Evolutionary conservation across 1,140 invertebrate genomes (phyloP).

Genomic region (Temnothorax curvispinosus): DNA sequence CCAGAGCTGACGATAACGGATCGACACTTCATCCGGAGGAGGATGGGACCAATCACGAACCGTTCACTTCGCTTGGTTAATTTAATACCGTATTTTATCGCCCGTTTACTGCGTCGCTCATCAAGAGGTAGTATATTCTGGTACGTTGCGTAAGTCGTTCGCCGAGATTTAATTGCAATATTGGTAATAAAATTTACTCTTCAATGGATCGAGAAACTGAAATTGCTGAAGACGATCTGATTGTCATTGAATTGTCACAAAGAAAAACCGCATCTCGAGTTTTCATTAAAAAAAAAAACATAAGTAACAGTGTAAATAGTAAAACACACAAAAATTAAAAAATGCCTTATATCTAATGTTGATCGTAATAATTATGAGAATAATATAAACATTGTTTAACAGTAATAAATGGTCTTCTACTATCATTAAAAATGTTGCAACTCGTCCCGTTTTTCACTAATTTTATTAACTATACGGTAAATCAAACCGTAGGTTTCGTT

Average conservation of each 20-base stretch:
- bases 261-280: not conserved
- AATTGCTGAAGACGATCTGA: not conserved
- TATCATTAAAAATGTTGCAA: not conserved
- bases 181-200: conserved; percentile 25
- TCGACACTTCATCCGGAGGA: conserved; percentile 15
- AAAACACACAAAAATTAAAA: not conserved
- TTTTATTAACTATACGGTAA: not conserved
- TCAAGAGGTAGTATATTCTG: not conserved
- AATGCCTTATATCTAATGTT: not conserved
- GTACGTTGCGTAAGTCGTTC: not conserved
- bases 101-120: not conserved
- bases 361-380: not conserved
- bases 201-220: not conserved
- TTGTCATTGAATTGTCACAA: no score
- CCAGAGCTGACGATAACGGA: conserved; percentile 18
- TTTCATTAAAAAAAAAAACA: not conserved
- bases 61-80: conserved; percentile 41
- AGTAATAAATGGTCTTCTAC: not conserved
- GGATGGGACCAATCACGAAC: conserved; percentile 35
- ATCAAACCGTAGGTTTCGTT: not conserved
- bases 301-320: not conserved
- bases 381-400: not conserved
- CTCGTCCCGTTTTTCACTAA: not conserved
- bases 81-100: conserved; percentile 49
- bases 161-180: not conserved